These are phyloP conservation scores for Serripes groenlandicus DNA, from an alignment of 2,888 invertebrate genomes.

Conservation along the genomic window DNA sequence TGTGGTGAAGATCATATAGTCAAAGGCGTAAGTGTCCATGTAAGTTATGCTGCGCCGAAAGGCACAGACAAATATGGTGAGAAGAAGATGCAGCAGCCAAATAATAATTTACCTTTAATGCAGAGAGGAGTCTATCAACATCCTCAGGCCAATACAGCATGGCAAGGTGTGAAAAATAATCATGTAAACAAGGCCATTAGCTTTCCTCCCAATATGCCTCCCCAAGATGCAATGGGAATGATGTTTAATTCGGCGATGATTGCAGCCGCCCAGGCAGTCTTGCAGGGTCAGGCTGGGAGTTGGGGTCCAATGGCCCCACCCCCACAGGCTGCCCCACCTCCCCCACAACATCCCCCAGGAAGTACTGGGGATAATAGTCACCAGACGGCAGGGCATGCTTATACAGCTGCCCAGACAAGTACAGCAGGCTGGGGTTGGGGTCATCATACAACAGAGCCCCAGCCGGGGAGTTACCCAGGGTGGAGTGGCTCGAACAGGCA, in stretches of 20 bases:
- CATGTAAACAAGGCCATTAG: constrained; percentile 60
- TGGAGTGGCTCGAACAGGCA: constrained; percentile 69
- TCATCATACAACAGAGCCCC: constrained; percentile 63
- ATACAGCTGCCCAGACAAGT: constrained; percentile 60
- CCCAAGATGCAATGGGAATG: constrained; percentile 72
- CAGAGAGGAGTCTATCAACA: constrained; percentile 52
- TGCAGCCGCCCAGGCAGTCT: constrained; percentile 82
- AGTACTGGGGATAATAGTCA: constrained; percentile 55
- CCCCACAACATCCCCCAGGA: constrained; percentile 51
- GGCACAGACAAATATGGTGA: constrained; percentile 75
- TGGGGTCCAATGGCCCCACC: constrained; percentile 78
- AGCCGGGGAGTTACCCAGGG: constrained; percentile 72
- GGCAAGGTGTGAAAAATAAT: constrained; percentile 55
- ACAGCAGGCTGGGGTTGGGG: constrained; percentile 67
- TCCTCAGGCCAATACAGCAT: constrained; percentile 34
- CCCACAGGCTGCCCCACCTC: constrained; percentile 56
- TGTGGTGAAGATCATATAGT: constrained; percentile 98
- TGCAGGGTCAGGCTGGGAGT: constrained; percentile 75
- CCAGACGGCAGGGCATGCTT: constrained; percentile 55
- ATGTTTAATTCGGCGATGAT: constrained; percentile 83
- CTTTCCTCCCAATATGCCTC: constrained; percentile 62
- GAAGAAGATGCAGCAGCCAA: constrained; percentile 37
- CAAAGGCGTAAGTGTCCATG: constrained; percentile 91
- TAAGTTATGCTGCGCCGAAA: constrained; percentile 87
- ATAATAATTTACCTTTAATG: constrained; percentile 45